Evolutionary conservation across 2,797 vertebrate genomes (phyloP).

Genomic region (Ataeniobius toweri): DNA sequence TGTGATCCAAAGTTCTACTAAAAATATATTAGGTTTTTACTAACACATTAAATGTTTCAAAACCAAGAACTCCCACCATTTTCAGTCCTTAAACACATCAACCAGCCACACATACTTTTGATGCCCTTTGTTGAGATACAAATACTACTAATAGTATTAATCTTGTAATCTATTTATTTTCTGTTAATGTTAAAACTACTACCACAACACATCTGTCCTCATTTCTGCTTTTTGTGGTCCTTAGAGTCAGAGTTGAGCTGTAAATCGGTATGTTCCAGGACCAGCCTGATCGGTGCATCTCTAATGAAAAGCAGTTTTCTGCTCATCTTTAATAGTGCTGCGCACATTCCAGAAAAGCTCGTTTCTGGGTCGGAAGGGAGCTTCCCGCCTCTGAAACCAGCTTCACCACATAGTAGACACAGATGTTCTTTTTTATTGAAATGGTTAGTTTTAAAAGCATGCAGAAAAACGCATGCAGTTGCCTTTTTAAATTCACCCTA

Average conservation of each 20-base stretch:
- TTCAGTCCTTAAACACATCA: neutral
- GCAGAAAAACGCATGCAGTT: conserved; percentile 10
- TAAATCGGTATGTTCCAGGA: no score
- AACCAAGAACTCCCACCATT: neutral
- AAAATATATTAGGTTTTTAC: neutral
- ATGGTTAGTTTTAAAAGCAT: neutral
- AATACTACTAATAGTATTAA: neutral
- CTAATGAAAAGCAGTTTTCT: neutral
- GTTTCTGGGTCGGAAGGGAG: conserved; percentile 12
- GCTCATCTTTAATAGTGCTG: neutral
- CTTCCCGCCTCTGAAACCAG: conserved; percentile 12
- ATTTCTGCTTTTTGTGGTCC: neutral
- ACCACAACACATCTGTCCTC: neutral
- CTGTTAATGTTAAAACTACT: neutral
- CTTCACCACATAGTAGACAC: conserved; percentile 8
- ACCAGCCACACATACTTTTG: neutral
- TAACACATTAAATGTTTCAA: neutral
- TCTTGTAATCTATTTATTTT: neutral
- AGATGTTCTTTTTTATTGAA: neutral
- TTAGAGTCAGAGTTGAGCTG: neutral
- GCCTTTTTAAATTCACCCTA: conserved; percentile 62
- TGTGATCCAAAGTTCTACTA: neutral
- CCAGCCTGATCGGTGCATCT: neutral
- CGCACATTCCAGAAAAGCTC: neutral
- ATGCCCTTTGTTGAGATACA: neutral